A percentile compares a stretch with the other conserved stretches of the same genome.
These are phyloP conservation scores for Callyntrura sp. DNA, from an alignment of 2,888 invertebrate genomes.

Conservation along the genomic window DNA sequence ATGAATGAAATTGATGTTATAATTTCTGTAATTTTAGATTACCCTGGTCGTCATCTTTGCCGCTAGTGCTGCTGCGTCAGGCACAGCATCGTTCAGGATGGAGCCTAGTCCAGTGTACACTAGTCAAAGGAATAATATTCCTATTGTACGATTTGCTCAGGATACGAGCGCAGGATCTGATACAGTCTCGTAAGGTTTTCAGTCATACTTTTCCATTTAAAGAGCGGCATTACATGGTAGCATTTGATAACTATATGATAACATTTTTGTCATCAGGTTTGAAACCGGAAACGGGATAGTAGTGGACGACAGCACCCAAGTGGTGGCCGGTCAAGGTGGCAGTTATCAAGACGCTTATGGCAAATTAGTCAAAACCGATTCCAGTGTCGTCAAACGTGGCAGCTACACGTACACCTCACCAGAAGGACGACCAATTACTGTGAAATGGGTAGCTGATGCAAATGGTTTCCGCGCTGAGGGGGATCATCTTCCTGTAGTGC, in stretches of 20 bases:
- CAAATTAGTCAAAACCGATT: slow-evolving; percentile 53
- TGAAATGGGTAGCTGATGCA: slow-evolving; percentile 65
- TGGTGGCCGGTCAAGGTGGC: slow-evolving; percentile 54
- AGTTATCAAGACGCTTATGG: slow-evolving; percentile 52
- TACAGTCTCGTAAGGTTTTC: slow-evolving; percentile 38
- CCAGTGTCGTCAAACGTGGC: slow-evolving; percentile 44
- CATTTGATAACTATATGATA: no score
- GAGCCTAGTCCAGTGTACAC: slow-evolving; percentile 43
- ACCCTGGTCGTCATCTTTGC: slow-evolving; percentile 36
- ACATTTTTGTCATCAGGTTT: slow-evolving; percentile 29
- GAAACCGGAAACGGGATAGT: slow-evolving; percentile 66
- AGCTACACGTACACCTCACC: slow-evolving; percentile 50
- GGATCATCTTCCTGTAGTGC: slow-evolving; percentile 26
- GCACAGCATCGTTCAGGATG: slow-evolving; percentile 42
- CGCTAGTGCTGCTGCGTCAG: slow-evolving; percentile 21
- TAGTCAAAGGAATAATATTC: slow-evolving; percentile 18
- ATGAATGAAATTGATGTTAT: no score
- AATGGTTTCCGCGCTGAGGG: slow-evolving; percentile 61
- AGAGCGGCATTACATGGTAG: no score
- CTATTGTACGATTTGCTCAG: slow-evolving; percentile 51
- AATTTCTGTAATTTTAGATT: slow-evolving; percentile 32
- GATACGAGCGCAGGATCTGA: slow-evolving; percentile 49
- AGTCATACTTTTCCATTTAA: no score
- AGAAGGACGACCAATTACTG: slow-evolving; percentile 42
- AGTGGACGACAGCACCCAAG: slow-evolving; percentile 26